Evolutionary conservation across 2,888 invertebrate genomes (phyloP), one percentile per base, ranked within the genome.

Genomic region (Drosophila helvetica): DNA sequence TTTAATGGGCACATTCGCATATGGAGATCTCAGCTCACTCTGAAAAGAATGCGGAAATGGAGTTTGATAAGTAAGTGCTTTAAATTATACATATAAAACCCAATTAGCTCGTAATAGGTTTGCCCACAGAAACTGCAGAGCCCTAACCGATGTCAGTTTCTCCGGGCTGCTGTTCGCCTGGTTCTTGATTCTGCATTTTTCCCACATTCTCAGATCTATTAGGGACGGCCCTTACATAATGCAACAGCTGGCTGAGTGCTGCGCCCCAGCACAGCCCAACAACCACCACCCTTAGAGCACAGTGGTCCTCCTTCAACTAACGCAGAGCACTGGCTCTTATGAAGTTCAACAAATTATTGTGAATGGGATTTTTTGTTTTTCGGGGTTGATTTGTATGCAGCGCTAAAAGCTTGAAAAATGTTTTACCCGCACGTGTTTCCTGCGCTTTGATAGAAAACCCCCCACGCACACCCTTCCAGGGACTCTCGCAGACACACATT

Each of bases 361-460:
- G 86, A 86, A 86, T 83, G 83, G 70, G 67, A 69, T 78, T 70
- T 67, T 3, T 52, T 22, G 12, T 48, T 17, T 67, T 65, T 51
- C 22, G 75, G 86, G 87, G 88, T 88, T 86, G 88, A 86, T 86
- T 86, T 89, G 85, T 86, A 86, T 86, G 89, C 85, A 86, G 85
- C 78, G 89, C 83, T 86, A 86, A 86, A 86, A 86, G 85, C 85
- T 87, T 86, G 89, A 86, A 86, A 85, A 86, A 86, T 86, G 85
- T 87, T 86, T 85, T 82, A 79, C 74, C 88, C 88, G 88, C 89
- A 86, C 85, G 85, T 86, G 85, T 86, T 86, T 89, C 85, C 85
- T 86, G 88, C 73, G 84, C 86, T 86, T 88, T 83, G 79, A 83
- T 83, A 67, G 81, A 76, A 81, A 74, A 69, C 69, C 58, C 58